These are phyloP conservation scores for Graphium colonna DNA, from an alignment of 2,888 invertebrate genomes.

Conservation along the genomic window DNA sequence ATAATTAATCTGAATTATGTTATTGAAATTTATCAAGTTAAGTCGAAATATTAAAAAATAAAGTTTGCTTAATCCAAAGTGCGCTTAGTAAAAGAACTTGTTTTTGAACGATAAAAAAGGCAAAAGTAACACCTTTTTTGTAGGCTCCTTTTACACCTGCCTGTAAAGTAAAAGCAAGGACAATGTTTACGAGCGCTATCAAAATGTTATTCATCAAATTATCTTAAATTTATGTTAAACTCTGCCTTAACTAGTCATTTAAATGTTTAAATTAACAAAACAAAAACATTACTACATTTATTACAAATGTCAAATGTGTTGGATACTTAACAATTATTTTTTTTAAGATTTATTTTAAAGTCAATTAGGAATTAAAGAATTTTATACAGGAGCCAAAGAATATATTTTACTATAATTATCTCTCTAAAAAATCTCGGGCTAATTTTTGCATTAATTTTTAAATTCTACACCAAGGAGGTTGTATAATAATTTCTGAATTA, in stretches of 20 bases:
- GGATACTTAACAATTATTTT: too few relatives aligned
- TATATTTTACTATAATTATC: too few relatives aligned
- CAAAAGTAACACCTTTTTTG: slow-evolving; percentile 19
- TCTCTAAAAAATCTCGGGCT: too few relatives aligned
- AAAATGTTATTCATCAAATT: background rate
- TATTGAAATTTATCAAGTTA: background rate
- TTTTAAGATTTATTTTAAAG: too few relatives aligned
- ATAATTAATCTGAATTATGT: too few relatives aligned
- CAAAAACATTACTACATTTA: too few relatives aligned
- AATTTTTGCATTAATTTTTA: too few relatives aligned
- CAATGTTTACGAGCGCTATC: slow-evolving; percentile 7
- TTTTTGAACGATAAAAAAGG: slow-evolving; percentile 13
- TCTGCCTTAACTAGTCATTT: background rate
- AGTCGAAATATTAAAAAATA: background rate
- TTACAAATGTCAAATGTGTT: background rate
- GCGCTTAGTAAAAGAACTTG: slow-evolving; percentile 9
- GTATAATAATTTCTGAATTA: background rate
- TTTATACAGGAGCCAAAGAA: too few relatives aligned
- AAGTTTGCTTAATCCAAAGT: slow-evolving; percentile 4
- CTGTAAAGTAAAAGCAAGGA: slow-evolving; percentile 9
- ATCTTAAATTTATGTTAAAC: background rate
- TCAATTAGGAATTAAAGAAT: too few relatives aligned
- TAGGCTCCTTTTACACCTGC: slow-evolving; percentile 14
- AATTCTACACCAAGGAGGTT: background rate
- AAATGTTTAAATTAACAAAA: background rate